phyloP scores from a whole-genome alignment of 2,797 vertebrate species.

The Pristis pectinata region DNA sequence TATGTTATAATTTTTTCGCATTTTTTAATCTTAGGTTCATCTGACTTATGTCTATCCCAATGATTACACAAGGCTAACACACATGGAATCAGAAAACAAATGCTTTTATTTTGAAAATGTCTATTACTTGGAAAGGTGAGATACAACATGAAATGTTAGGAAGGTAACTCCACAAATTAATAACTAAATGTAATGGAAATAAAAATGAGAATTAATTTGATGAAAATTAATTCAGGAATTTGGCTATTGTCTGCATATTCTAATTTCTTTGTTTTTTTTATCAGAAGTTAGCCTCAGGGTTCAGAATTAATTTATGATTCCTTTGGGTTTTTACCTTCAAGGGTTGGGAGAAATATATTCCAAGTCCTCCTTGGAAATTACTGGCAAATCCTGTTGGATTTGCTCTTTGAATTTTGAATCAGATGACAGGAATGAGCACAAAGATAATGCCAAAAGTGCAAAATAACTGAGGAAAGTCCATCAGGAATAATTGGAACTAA shows the following conservation, averaged over 20 bases:
- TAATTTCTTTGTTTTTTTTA: not conserved
- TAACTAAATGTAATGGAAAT: not conserved
- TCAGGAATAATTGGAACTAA: not conserved
- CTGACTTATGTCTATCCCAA: constrained; percentile 86
- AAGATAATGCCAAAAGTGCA: not conserved
- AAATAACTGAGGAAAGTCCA: not conserved
- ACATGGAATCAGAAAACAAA: constrained; percentile 84
- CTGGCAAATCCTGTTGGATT: not conserved
- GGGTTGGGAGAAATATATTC: not conserved
- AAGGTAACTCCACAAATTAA: not conserved
- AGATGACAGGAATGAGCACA: not conserved
- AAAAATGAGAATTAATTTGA: not conserved
- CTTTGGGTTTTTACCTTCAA: not conserved
- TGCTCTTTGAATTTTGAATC: not conserved
- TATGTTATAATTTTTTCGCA: not conserved
- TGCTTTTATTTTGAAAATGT: constrained; percentile 76
- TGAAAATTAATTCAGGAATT: not conserved
- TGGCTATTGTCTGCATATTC: not conserved
- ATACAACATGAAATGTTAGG: not conserved
- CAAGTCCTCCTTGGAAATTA: not conserved
- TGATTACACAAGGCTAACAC: constrained; percentile 84
- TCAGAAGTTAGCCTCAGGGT: not conserved
- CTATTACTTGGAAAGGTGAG: constrained; percentile 58
- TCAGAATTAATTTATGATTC: not conserved
- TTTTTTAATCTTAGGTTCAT: constrained; percentile 63